These are phyloP conservation scores for Peribatodes rhomboidaria DNA, from an alignment of 2,888 invertebrate genomes.

Conservation along the genomic window DNA sequence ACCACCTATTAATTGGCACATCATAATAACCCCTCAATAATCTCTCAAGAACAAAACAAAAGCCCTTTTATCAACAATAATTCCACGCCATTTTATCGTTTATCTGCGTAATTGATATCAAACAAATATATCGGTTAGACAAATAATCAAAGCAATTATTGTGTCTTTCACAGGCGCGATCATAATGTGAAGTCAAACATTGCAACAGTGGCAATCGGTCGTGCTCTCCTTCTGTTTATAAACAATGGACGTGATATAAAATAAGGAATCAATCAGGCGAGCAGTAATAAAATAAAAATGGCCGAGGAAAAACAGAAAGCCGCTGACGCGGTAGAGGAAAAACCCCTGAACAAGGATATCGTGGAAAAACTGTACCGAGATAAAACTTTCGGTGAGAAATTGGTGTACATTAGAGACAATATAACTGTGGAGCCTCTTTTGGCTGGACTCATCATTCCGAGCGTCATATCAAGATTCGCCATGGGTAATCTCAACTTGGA, in stretches of 20 bases:
- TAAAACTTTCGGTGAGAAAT: slow-evolving; percentile 69
- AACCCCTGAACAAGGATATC: slow-evolving; percentile 67
- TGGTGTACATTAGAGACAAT: slow-evolving; percentile 75
- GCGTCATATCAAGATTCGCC: slow-evolving; percentile 89
- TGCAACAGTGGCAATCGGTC: slow-evolving; percentile 58
- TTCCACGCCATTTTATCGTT: slow-evolving; percentile 63
- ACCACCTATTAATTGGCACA: slow-evolving; percentile 22
- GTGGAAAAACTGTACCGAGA: slow-evolving; percentile 61
- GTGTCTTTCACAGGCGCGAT: slow-evolving; percentile 58
- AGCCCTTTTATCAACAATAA: slow-evolving; percentile 56
- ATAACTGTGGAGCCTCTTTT: slow-evolving; percentile 91
- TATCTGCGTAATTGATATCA: slow-evolving; percentile 79
- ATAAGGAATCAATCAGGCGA: slow-evolving; percentile 41
- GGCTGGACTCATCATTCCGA: slow-evolving; percentile 90
- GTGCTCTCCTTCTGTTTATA: slow-evolving; percentile 55
- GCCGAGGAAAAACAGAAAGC: slow-evolving; percentile 66
- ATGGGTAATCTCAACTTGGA: slow-evolving; percentile 83
- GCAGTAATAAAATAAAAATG: slow-evolving; percentile 59
- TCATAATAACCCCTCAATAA: slow-evolving; percentile 28
- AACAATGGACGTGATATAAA: slow-evolving; percentile 65
- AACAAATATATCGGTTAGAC: slow-evolving; percentile 76
- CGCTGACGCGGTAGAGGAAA: slow-evolving; percentile 68
- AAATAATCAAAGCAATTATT: slow-evolving; percentile 70
- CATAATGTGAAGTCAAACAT: slow-evolving; percentile 69
- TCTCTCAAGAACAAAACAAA: slow-evolving; percentile 49